phyloP scores from a whole-genome alignment of 2,797 vertebrate genomes.

The Podarcis siculus region DNA sequence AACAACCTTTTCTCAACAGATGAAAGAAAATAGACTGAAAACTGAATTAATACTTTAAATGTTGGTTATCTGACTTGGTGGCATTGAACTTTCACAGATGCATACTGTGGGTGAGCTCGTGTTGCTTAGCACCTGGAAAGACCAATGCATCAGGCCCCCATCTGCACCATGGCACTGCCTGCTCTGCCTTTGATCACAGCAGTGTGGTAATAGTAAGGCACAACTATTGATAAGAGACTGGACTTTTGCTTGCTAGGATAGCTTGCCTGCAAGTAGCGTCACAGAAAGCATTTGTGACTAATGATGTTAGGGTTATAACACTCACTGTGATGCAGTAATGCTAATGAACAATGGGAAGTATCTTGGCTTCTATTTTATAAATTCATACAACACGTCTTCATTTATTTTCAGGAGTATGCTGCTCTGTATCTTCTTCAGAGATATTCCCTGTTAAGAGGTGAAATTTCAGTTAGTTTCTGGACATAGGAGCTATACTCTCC shows the following conservation, averaged over 20 bases:
- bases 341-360: neutral
- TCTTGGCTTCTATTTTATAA: neutral
- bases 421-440: neutral
- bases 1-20: constrained; percentile 13
- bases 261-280: neutral
- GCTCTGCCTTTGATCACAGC: neutral
- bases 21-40: neutral
- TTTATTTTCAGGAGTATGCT: neutral
- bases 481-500: fast-evolving
- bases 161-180: neutral
- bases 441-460: constrained; percentile 45
- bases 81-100: fast-evolving
- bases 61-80: neutral
- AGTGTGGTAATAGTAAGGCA: too few relatives aligned
- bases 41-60: constrained; percentile 9
- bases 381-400: constrained; percentile 42
- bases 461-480: neutral
- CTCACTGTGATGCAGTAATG: neutral
- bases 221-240: neutral
- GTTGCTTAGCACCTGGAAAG: neutral
- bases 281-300: neutral
- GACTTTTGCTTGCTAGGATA: neutral
- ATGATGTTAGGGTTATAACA: fast-evolving
- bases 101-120: fast-evolving
- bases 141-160: neutral